A percentile compares a stretch with the other conserved stretches of the same genome.
phyloP scores from a whole-genome alignment of 2,888 invertebrate species.

The Hecatera dysodea region DNA sequence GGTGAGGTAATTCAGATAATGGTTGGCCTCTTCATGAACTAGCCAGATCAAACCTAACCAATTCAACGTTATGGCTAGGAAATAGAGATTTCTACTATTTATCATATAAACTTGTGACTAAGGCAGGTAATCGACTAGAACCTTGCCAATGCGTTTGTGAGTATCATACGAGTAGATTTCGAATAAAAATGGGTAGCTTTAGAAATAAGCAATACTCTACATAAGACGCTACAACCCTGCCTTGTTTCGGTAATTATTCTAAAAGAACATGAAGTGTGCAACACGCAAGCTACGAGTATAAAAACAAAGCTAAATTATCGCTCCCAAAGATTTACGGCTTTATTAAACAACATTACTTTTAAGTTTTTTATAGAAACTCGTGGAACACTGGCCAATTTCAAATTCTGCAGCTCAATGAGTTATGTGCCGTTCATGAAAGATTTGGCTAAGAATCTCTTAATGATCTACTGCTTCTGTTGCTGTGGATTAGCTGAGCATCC shows the following conservation, averaged over 20 bases:
- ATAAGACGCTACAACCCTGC: not conserved
- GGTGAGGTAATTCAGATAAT: too few species aligned
- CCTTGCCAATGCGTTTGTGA: too few species aligned
- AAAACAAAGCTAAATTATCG: constrained; percentile 21
- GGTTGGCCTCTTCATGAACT: too few species aligned
- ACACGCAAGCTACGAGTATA: not conserved
- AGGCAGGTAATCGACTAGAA: too few species aligned
- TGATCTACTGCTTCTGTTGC: not conserved
- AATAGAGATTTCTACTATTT: too few species aligned
- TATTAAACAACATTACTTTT: constrained; percentile 36
- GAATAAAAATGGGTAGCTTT: not conserved
- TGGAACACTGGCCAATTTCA: constrained; percentile 41
- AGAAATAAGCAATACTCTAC: not conserved
- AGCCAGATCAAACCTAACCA: too few species aligned
- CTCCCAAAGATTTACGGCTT: constrained; percentile 35
- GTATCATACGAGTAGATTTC: not conserved
- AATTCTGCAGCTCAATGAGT: constrained; percentile 19
- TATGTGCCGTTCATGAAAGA: constrained; percentile 20
- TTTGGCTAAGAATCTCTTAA: constrained; percentile 8
- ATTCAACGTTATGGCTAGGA: too few species aligned
- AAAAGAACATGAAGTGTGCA: constrained; percentile 19
- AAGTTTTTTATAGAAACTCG: constrained; percentile 8
- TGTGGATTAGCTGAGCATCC: not conserved
- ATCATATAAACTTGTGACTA: too few species aligned
- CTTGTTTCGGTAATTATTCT: constrained; percentile 8